These are phyloP conservation scores for Mesoligia furuncula DNA, from an alignment of 2,888 invertebrate species.

Conservation along the genomic window DNA sequence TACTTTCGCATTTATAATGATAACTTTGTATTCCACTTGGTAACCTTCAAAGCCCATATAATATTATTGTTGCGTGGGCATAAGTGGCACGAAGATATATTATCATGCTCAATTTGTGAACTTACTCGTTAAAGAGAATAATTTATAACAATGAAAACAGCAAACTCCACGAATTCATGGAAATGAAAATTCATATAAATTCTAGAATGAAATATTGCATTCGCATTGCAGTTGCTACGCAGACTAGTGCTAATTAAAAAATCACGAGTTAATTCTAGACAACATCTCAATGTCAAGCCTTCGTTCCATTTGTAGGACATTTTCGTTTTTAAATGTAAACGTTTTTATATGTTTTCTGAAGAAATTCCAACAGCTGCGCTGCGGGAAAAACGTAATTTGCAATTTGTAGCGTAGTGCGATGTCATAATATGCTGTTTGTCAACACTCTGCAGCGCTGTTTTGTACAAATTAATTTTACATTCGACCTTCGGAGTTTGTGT, in stretches of 20 bases:
- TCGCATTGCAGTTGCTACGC: constrained; percentile 45
- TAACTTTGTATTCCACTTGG: background rate
- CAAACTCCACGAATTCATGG: constrained; percentile 4
- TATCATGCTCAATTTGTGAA: constrained; percentile 28
- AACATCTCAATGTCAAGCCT: constrained; percentile 48
- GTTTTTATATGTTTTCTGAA: constrained; percentile 33
- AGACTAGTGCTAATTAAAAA: constrained; percentile 51
- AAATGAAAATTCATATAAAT: constrained; percentile 23
- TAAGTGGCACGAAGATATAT: constrained; percentile 9
- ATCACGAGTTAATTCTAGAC: constrained; percentile 31
- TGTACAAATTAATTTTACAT: constrained; percentile 43
- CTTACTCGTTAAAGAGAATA: constrained; percentile 32
- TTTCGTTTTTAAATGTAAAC: constrained; percentile 15
- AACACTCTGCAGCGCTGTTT: constrained; percentile 36
- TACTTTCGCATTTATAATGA: background rate
- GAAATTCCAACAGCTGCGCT: constrained; percentile 36
- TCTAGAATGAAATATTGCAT: constrained; percentile 28
- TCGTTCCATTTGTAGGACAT: constrained; percentile 28
- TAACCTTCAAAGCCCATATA: constrained; percentile 18
- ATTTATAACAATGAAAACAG: constrained; percentile 30
- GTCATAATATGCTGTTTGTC: constrained; percentile 38
- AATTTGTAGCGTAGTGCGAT: constrained; percentile 26
- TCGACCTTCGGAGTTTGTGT: constrained; percentile 33
- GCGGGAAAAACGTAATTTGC: constrained; percentile 39
- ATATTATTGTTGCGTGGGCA: constrained; percentile 3